Base-by-base conservation (phyloP, 2,888 invertebrate species). In the Saturnia japonica region DNA sequence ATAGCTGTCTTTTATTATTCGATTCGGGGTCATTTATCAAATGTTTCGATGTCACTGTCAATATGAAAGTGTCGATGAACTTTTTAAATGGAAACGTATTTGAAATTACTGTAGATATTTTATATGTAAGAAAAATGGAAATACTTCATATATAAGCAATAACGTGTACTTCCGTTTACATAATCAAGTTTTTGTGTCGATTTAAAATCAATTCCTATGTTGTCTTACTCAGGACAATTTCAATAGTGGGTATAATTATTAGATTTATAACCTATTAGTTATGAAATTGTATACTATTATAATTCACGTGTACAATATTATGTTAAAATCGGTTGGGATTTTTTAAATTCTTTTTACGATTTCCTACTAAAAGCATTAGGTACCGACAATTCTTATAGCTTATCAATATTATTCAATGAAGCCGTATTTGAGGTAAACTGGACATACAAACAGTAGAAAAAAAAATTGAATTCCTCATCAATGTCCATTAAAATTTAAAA, bases 21-120 rank as follows among this genome's bases (percentile, higher is more conserved):
- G 40, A 74, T 75, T 72, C 67, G 74, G 72, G 79, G 73, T 76
- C 80, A 78, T 76, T 82, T 76, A 79, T 79, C 78, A 81, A 77
- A 74, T 73, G 72, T 72, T 75, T 80, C 80, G 84, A 85, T 84
- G 82, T 85, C 84, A 86, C 77, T 84, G 85, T 83, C 84, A 85
- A 77, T 77, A 76, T 68, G 54, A 73, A 47, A 51, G 70, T 67
- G 72, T 71, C 74, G 64, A 67, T 73, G 72, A 74, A 72, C 74
- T 73, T 70, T 70, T 34, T n/a, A 25, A 60, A 28, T 54, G 25
- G 19, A 34, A 64, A 64, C 34, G 62, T 40, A 34, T 64, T 64
- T 8, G 22, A 40, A 19, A 40, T 19, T 8, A 16, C 4, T 19
- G 34, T 64, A 64, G 25, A 16, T 25, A 34, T 1, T 28, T 64